These are phyloP conservation scores for Salmo trutta DNA, from an alignment of 2,797 vertebrate species.

Conservation along the genomic window DNA sequence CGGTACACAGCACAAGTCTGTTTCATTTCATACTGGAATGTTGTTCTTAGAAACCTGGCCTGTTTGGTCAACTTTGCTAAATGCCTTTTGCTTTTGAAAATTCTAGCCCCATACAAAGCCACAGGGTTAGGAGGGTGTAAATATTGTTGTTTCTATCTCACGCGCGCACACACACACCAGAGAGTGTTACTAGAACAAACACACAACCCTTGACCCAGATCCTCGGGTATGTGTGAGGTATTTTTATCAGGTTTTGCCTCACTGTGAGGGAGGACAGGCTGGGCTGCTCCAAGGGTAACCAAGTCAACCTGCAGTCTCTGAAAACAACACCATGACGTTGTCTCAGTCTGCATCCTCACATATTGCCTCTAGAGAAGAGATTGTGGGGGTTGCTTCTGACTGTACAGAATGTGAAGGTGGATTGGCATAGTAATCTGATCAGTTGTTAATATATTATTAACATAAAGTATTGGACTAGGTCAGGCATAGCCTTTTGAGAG, in stretches of 20 bases:
- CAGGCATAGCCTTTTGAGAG: not conserved
- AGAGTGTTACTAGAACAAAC: slow-evolving; percentile 19
- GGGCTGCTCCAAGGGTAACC: slow-evolving; percentile 20
- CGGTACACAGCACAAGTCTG: not conserved
- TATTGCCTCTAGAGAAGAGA: not conserved
- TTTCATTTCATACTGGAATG: slow-evolving; percentile 5
- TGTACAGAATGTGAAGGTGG: not conserved
- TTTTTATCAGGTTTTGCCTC: slow-evolving; percentile 30
- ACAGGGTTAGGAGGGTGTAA: slow-evolving; percentile 13
- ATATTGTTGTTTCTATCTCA: slow-evolving; percentile 26
- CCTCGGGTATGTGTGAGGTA: not conserved
- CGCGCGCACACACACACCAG: not conserved
- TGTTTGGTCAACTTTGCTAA: slow-evolving; percentile 16
- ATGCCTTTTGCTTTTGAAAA: not conserved
- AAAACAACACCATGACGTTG: not conserved
- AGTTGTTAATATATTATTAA: not conserved
- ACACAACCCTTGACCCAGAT: slow-evolving; percentile 33
- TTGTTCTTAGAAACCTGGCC: slow-evolving; percentile 13
- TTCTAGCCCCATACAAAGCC: slow-evolving; percentile 11
- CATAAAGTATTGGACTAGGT: not conserved
- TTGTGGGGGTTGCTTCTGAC: not conserved
- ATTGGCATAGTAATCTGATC: not conserved
- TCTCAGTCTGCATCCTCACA: not conserved
- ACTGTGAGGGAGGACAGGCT: not conserved
- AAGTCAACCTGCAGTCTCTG: not conserved